Conservation (phyloP, 2,888 invertebrate species). For the Atrina japonica region DNA sequence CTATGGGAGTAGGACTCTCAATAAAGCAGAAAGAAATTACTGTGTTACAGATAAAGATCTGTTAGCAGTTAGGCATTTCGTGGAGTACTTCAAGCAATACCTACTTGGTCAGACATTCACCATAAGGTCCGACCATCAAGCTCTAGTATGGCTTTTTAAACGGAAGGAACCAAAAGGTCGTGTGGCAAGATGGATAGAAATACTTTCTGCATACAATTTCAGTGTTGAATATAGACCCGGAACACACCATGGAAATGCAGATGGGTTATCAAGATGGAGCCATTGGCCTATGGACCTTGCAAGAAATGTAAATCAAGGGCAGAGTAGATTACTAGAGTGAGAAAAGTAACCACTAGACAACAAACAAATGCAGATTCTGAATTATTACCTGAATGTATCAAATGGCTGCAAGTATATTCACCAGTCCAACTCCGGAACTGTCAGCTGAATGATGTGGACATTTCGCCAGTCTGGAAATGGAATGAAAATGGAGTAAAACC, state of each 20-base stretch:
- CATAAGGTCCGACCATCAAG: conserved; percentile 40
- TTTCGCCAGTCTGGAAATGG: conserved; percentile 7
- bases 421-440: background rate
- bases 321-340: background rate
- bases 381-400: background rate
- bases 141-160: conserved; percentile 45
- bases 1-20: conserved; percentile 36
- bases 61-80: conserved; percentile 37
- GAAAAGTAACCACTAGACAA: conserved; percentile 7
- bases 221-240: conserved; percentile 45
- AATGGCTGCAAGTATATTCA: background rate
- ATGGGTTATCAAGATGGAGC: conserved; percentile 42
- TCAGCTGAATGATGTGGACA: conserved; percentile 1
- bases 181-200: conserved; percentile 48
- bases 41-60: conserved; percentile 39
- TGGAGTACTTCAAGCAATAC: conserved; percentile 43
- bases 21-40: conserved; percentile 46
- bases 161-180: conserved; percentile 47
- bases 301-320: conserved; percentile 34
- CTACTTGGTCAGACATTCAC: conserved; percentile 35
- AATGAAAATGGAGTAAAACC: background rate
- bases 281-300: conserved; percentile 41
- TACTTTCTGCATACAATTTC: conserved; percentile 45
- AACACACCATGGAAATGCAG: conserved; percentile 46
- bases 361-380: background rate